Evolutionary conservation across 2,888 invertebrate genomes (phyloP).

Genomic region (Lypha dubia): DNA sequence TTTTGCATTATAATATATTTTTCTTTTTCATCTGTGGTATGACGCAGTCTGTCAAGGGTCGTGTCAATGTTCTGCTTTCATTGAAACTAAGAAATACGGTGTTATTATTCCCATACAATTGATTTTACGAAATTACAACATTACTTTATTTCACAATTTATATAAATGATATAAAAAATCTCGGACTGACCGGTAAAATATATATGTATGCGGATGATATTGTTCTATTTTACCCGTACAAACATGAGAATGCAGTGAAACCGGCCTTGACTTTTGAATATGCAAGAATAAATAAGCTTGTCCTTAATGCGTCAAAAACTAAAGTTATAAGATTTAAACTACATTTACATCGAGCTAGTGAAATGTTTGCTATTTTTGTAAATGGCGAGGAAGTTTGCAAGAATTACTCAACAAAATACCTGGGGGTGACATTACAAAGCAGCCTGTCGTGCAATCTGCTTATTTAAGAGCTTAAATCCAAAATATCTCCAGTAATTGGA

Average conservation of each 20-base stretch:
- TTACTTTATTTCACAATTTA: too few relatives aligned
- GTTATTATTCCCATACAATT: too few relatives aligned
- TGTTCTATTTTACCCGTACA: neutral
- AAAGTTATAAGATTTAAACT: neutral
- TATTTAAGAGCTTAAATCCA: neutral
- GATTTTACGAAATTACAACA: too few relatives aligned
- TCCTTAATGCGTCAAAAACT: neutral
- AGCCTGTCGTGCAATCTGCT: neutral
- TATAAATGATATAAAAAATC: too few relatives aligned
- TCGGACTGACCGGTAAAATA: neutral
- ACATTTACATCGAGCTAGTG: neutral
- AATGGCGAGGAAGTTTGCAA: neutral
- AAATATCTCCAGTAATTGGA: neutral
- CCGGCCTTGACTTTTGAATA: neutral
- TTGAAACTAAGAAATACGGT: too few relatives aligned
- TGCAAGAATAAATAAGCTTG: neutral
- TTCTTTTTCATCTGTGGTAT: too few relatives aligned
- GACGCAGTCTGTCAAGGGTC: too few relatives aligned
- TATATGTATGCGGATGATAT: conserved; percentile 2
- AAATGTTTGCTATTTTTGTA: neutral
- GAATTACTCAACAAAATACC: neutral
- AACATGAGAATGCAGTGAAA: neutral
- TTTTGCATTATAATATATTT: too few relatives aligned
- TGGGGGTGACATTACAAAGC: neutral
- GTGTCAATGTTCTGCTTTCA: too few relatives aligned